Conservation (phyloP, 2,888 invertebrate genomes). For the Hypselothyrea guttata region DNA sequence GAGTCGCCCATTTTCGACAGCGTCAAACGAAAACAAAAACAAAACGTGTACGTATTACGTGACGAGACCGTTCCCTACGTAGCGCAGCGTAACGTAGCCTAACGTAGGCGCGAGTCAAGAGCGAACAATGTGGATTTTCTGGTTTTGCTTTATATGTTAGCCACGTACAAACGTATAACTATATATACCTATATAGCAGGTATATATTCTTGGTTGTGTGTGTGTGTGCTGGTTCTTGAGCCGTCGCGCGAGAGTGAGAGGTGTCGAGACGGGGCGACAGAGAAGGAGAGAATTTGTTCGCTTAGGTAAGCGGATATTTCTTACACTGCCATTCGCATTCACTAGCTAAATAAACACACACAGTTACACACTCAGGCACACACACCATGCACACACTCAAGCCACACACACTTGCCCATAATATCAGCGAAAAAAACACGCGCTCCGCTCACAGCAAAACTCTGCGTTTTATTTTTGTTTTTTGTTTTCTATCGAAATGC, state of each 20-base stretch:
- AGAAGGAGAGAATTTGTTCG: constrained; percentile 64
- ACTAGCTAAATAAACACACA: constrained; percentile 34
- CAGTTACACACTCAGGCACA: constrained; percentile 35
- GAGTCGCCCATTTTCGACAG: constrained; percentile 85
- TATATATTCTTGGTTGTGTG: constrained; percentile 10
- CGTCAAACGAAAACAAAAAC: constrained; percentile 4
- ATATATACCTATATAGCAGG: constrained; percentile 5
- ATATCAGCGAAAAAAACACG: constrained; percentile 42
- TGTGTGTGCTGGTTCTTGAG: constrained; percentile 21
- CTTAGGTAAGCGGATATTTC: constrained; percentile 76
- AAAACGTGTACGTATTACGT: neutral
- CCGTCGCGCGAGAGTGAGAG: too few species aligned
- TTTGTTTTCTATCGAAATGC: constrained; percentile 26
- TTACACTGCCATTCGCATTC: constrained; percentile 56
- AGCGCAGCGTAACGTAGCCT: constrained; percentile 28
- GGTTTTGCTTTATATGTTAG: constrained; percentile 75
- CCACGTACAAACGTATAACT: constrained; percentile 43
- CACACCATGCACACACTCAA: constrained; percentile 39
- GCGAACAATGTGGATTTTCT: constrained; percentile 79
- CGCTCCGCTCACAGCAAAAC: constrained; percentile 24
- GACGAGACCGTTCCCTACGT: constrained; percentile 37
- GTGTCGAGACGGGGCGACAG: too few species aligned
- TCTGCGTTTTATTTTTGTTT: too few species aligned
- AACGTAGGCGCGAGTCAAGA: constrained; percentile 50
- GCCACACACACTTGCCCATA: constrained; percentile 43